Percentiles rank a stretch among this genome's conserved stretches.
Conservation (phyloP, 1,140 invertebrate genomes). For the Centruroides vittatus region DNA sequence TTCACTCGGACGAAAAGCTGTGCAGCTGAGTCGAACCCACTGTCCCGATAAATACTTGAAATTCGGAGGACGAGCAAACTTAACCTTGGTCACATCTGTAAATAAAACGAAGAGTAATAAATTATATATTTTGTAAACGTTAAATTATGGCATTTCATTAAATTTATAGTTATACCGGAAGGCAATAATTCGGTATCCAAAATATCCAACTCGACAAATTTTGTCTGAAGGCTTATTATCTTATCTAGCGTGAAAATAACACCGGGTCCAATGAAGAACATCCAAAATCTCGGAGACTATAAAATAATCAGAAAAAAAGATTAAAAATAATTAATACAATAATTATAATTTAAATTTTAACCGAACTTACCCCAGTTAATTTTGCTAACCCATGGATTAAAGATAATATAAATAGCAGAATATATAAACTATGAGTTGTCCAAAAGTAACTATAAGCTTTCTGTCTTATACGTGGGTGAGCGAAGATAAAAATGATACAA, state of each 20-base stretch:
- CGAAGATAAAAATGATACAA: conserved; percentile 93
- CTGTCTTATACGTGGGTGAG: conserved; percentile 83
- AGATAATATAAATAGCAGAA: conserved; percentile 73
- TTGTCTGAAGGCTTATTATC: conserved; percentile 76
- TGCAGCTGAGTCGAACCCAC: conserved; percentile 82
- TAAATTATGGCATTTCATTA: conserved; percentile 61
- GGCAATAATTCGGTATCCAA: conserved; percentile 89
- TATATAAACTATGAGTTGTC: conserved; percentile 85
- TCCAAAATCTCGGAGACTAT: conserved; percentile 61
- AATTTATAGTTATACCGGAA: conserved; percentile 42
- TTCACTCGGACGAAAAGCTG: conserved; percentile 79
- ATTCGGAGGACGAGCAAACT: conserved; percentile 67
- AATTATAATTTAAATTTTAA: too few relatives aligned
- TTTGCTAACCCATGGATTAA: conserved; percentile 85
- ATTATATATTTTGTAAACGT: not conserved
- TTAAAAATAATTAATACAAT: too few relatives aligned
- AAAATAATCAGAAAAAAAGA: conserved; percentile 8
- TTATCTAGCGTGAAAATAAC: conserved; percentile 82
- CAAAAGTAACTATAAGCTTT: conserved; percentile 94
- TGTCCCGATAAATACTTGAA: conserved; percentile 86
- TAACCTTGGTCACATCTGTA: conserved; percentile 40
- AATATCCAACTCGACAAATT: conserved; percentile 86
- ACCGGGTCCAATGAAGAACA: conserved; percentile 90
- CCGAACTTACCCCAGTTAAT: conserved; percentile 56
- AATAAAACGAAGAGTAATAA: conserved; percentile 1